phyloP scores from a whole-genome alignment of 2,113 vertebrate species.

The Anolis carolinensis region DNA sequence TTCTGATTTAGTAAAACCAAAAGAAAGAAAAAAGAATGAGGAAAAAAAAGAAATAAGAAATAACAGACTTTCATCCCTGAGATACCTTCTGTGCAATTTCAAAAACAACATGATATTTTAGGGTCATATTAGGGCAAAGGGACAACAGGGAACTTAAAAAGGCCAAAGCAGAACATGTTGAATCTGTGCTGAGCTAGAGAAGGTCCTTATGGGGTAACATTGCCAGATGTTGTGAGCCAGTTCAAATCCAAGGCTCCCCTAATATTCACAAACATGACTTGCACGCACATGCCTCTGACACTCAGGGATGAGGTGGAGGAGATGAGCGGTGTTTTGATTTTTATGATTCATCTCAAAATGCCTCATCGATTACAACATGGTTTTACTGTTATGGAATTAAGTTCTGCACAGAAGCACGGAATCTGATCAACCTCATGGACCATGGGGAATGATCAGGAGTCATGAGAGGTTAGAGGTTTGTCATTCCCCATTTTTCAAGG shows the following conservation, averaged over 20 bases:
- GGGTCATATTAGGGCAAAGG: background rate
- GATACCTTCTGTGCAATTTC: background rate
- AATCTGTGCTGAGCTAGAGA: constrained; percentile 21
- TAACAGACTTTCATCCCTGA: background rate
- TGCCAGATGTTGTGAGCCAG: constrained; percentile 51
- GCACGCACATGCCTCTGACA: background rate
- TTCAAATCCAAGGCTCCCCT: constrained; percentile 40
- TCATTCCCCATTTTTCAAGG: too few species aligned
- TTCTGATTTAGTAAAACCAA: background rate
- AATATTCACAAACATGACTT: constrained; percentile 31
- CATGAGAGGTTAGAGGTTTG: too few species aligned
- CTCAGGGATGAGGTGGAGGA: too few species aligned
- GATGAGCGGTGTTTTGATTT: constrained; percentile 26
- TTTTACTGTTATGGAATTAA: too few species aligned
- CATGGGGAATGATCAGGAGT: too few species aligned
- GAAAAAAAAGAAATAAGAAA: background rate
- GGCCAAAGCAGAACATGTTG: background rate
- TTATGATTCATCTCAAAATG: constrained; percentile 9
- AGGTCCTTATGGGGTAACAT: constrained; percentile 26
- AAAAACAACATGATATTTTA: constrained; percentile 8
- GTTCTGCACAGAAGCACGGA: too few species aligned
- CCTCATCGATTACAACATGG: too few species aligned
- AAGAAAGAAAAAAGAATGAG: background rate
- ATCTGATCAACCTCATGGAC: too few species aligned
- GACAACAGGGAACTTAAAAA: background rate